Conservation (phyloP, 2,113 vertebrate genomes). For the Myrmecobius fasciatus region DNA sequence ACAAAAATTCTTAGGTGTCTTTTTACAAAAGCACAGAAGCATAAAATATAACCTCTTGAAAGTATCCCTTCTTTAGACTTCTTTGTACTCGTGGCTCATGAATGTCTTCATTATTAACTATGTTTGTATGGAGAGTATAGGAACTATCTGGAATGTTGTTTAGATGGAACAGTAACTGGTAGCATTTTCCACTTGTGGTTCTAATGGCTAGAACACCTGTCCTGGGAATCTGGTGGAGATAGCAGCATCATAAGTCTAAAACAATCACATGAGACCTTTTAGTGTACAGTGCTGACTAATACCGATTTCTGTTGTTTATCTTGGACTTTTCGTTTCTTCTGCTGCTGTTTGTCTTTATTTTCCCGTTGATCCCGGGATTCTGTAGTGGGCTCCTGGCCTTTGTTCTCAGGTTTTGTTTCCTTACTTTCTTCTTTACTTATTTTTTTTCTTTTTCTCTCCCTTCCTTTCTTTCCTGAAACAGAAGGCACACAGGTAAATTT, state of each 20-base stretch:
- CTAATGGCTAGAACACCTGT: slow-evolving; percentile 79
- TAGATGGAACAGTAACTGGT: slow-evolving; percentile 83
- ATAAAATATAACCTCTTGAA: slow-evolving; percentile 80
- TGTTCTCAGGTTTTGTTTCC: slow-evolving; percentile 87
- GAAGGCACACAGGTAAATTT: slow-evolving; percentile 70
- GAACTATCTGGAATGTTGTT: slow-evolving; percentile 87
- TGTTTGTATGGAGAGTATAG: slow-evolving; percentile 83
- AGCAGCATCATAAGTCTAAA: slow-evolving; percentile 93
- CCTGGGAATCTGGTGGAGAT: slow-evolving; percentile 87
- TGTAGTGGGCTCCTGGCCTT: slow-evolving; percentile 86
- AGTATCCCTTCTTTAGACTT: slow-evolving; percentile 82
- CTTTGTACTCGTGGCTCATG: slow-evolving; percentile 77
- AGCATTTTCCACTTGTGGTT: slow-evolving; percentile 80
- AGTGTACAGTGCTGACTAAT: slow-evolving; percentile 86
- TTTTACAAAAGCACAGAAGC: slow-evolving; percentile 86
- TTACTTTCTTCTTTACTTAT: slow-evolving; percentile 90
- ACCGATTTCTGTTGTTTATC: slow-evolving; percentile 87
- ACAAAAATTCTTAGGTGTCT: slow-evolving; percentile 86
- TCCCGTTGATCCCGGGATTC: slow-evolving; percentile 89
- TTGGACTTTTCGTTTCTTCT: slow-evolving; percentile 89
- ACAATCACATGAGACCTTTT: slow-evolving; percentile 82
- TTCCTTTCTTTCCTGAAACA: slow-evolving; percentile 86
- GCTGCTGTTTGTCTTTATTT: slow-evolving; percentile 93
- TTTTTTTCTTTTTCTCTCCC: slow-evolving; percentile 89
- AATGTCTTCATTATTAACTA: slow-evolving; percentile 83